Evolutionary conservation across 1,140 invertebrate species (phyloP).

Genomic region (Wiebesia pumilae): DNA sequence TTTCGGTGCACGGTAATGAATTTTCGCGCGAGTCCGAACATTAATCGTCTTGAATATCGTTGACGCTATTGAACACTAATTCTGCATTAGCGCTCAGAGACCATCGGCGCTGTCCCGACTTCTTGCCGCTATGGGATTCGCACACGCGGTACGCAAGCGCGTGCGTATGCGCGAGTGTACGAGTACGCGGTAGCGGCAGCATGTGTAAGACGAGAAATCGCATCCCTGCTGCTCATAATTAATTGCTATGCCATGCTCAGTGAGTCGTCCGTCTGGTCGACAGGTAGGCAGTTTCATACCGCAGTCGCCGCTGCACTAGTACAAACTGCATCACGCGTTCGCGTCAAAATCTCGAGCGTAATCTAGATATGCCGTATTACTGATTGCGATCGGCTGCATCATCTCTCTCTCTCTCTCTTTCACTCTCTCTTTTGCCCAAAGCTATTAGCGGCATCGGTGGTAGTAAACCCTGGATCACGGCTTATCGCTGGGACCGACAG

Average conservation of each 20-base stretch:
- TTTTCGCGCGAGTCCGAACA: not conserved
- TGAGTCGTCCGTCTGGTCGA: constrained; percentile 66
- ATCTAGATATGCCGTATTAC: constrained; percentile 37
- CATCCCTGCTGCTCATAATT: constrained; percentile 69
- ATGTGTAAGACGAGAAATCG: constrained; percentile 57
- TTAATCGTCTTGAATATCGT: not conserved
- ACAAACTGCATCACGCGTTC: constrained; percentile 40
- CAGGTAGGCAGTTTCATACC: constrained; percentile 55
- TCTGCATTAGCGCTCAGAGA: not conserved
- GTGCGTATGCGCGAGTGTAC: too few relatives aligned
- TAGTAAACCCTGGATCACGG: not conserved
- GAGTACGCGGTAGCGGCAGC: not conserved
- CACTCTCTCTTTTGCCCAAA: not conserved
- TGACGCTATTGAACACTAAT: not conserved
- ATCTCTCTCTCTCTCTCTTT: not conserved
- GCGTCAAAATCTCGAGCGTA: constrained; percentile 48
- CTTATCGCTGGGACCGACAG: constrained; percentile 21
- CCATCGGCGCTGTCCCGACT: not conserved
- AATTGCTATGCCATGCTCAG: constrained; percentile 69
- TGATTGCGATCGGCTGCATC: constrained; percentile 24
- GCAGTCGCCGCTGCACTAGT: not conserved
- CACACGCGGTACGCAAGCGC: too few relatives aligned
- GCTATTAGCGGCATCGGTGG: too few relatives aligned
- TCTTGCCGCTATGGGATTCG: too few relatives aligned
- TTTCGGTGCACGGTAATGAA: too few relatives aligned